Conservation (phyloP, 1,140 invertebrate species). For the Aphidius gifuensis region DNA sequence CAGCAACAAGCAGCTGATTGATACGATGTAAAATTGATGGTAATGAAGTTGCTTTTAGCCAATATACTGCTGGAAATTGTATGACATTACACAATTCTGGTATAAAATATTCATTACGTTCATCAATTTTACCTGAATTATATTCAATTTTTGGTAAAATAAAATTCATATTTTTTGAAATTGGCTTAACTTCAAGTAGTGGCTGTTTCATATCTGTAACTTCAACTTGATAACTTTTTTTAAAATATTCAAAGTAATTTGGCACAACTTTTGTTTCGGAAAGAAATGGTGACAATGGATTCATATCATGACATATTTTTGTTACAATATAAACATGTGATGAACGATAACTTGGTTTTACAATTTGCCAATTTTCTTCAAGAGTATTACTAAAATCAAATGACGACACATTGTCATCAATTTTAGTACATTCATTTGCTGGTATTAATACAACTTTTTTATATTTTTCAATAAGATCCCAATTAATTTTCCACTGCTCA, state of each 20-base stretch:
- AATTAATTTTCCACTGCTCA: constrained; percentile 60
- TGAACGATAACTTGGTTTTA: constrained; percentile 42
- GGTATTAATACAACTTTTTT: constrained; percentile 18
- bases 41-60: constrained; percentile 84
- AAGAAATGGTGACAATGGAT: constrained; percentile 79
- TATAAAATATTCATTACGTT: constrained; percentile 76
- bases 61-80: constrained; percentile 81
- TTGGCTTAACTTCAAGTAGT: constrained; percentile 84
- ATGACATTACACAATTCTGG: constrained; percentile 88
- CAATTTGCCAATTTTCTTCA: constrained; percentile 41
- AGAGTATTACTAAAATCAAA: constrained; percentile 17
- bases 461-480: constrained; percentile 57
- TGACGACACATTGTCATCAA: too few species aligned
- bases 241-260: constrained; percentile 81
- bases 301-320: constrained; percentile 74
- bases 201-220: constrained; percentile 75
- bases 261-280: constrained; percentile 58
- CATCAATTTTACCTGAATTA: constrained; percentile 41
- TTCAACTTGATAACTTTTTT: constrained; percentile 70
- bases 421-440: too few species aligned
- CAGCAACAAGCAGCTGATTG: constrained; percentile 73
- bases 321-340: constrained; percentile 72
- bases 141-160: constrained; percentile 61
- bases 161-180: constrained; percentile 75
- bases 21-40: constrained; percentile 85